Evolutionary conservation across 2,888 invertebrate species (phyloP).

Genomic region (Ischnura elegans): DNA sequence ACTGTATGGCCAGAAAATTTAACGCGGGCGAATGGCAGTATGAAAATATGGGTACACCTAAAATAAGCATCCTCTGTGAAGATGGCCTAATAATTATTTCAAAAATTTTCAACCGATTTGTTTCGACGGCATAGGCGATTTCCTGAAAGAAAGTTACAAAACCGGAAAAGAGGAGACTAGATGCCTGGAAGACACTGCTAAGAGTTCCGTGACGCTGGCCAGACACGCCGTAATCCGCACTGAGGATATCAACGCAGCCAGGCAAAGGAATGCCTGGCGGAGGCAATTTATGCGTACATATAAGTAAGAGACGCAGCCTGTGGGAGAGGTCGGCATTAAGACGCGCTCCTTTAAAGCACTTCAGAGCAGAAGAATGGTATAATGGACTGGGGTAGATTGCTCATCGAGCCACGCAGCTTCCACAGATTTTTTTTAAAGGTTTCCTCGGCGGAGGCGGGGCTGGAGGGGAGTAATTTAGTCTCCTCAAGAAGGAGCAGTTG

Average conservation of each 20-base stretch:
- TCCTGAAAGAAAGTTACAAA: too few relatives aligned
- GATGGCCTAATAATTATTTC: too few relatives aligned
- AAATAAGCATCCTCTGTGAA: background rate
- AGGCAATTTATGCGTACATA: constrained; percentile 10
- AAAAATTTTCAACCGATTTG: too few relatives aligned
- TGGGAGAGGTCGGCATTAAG: background rate
- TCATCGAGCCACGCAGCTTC: constrained; percentile 36
- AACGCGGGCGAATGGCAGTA: too few relatives aligned
- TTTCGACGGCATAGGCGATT: too few relatives aligned
- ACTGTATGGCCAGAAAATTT: too few relatives aligned
- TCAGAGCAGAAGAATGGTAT: constrained; percentile 51
- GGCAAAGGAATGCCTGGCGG: background rate
- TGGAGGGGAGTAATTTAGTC: constrained; percentile 50
- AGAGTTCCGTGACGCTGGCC: background rate
- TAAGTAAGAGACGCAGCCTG: background rate
- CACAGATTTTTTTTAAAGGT: constrained; percentile 61
- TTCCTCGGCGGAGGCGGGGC: constrained; percentile 12
- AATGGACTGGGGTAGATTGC: constrained; percentile 43
- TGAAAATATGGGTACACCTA: too few relatives aligned
- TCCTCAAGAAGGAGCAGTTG: background rate
- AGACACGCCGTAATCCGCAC: background rate
- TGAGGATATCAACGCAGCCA: background rate
- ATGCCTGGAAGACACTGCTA: background rate
- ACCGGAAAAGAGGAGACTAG: background rate
- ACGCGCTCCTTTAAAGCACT: constrained; percentile 50